Base-by-base conservation (phyloP, 2,797 vertebrate genomes). In the Darevskia mixta region DNA sequence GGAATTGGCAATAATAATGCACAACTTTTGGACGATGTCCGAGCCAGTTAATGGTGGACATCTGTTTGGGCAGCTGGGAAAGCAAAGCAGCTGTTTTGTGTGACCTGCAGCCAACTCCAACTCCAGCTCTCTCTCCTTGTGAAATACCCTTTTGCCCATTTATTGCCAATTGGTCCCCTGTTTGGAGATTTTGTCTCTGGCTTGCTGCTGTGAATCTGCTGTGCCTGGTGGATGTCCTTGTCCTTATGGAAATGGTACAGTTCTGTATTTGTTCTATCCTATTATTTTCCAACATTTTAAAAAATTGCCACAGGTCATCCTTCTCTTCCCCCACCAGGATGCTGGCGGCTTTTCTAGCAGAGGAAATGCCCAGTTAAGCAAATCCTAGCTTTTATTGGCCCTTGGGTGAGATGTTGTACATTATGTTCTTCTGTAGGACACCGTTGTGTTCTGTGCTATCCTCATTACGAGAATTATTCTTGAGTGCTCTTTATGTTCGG, bases 51-150 rank as follows among this genome's bases (percentile, higher is more conserved):
- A 5, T 64, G 78, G 38, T 81, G 69, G 35, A 43, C 69, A 81
- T n/a, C 85, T 86, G 85, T n/a, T 69, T 58, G 32, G 61, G 66
- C 84, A 86, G 61, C 66, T 80, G 77, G 77, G 13, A 18, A 11
- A 80, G 66, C 7, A 17, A 73, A 43, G 32, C 77, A 81, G 86
- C 78, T 72, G 86, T 58, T 73, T 27, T 20, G 78, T 0, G 13
- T 72, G 43, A 20, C n/a, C 8, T 5, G 8, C 4, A 3, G n/a
- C 73, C 49, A 32, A 1, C 27, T 72, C 18, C 49, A 49, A 1
- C 13, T 29, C 25, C 64, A 5, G 43, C 3, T 5, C 17, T 27
- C 38, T 10, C 29, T 35, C 20, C 55, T 10, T 27, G 38, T 25
- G 32, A 64, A 73, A 43, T 32, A 35, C 4, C 76, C 45, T 84